Evolutionary conservation across 2,113 vertebrate genomes (phyloP), one percentile per base, ranked within the genome.

Genomic region (Arothron firmamentum): DNA sequence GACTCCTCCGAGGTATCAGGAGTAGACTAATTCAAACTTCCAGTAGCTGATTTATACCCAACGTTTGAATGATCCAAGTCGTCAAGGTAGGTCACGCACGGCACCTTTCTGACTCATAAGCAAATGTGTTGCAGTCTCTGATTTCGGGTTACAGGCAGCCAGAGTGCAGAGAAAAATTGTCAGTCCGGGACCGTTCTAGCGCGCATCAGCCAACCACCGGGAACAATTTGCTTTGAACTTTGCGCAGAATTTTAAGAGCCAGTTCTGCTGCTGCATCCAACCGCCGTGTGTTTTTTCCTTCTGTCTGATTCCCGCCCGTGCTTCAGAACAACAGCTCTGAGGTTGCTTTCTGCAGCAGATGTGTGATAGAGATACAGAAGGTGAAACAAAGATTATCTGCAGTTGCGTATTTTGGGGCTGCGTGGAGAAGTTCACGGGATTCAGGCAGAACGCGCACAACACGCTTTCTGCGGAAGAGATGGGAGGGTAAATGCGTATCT

Each of bases 21-120:
- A 88, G 85, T 88, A 88, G 84, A 86, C 84, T 73, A 78, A 84
- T 78, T 85, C 78, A 86, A 89, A 89, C 86, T 89, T 88, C 84
- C 75, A 77, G 67, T 79, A 79, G 72, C 67, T 75, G 74, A 82
- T 87, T 82, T 79, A 53, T 76, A 45, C 43, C 42, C 80, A 65
- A 62, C 72, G 65, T 62, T 28, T 68, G 64, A 59, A 67, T 59
- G 48, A 56, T 75, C 64, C 64, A 67, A 78, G 55, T 63, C 77
- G 57, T 53, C 59, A 70, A 87, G 88, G 88, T 89, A 85, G 67
- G 86, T 81, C 52, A 67, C 54, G 62, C 12, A 14, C 11, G 46
- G 47, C 25, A 47, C 34, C 21, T 46, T 67, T 38, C 21, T 63
- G 20, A 61, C 28, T 58, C 47, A 41, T 54, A 47, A 53, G 45